phyloP scores from a whole-genome alignment of 2,888 invertebrate genomes.

The Brassicogethes aeneus region DNA sequence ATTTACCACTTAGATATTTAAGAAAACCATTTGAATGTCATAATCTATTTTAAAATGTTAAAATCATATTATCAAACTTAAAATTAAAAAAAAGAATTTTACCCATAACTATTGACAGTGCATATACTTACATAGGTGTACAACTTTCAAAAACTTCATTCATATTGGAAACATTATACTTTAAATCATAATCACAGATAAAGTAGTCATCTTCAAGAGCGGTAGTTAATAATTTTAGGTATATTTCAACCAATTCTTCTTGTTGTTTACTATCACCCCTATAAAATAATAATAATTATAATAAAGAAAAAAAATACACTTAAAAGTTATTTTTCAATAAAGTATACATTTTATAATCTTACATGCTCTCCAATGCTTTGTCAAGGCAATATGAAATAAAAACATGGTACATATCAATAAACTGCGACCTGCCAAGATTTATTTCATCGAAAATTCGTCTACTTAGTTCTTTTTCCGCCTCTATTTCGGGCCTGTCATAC shows the following conservation, averaged over 20 bases:
- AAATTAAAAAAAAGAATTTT: too few species aligned
- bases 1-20: too few species aligned
- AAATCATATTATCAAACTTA: too few species aligned
- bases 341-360: constrained; percentile 20
- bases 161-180: constrained; percentile 30
- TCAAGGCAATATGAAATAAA: constrained; percentile 32
- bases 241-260: constrained; percentile 31
- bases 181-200: constrained; percentile 36
- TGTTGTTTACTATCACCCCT: constrained; percentile 30
- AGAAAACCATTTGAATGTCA: too few species aligned
- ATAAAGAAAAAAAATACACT: too few species aligned
- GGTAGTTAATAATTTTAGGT: constrained; percentile 30
- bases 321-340: too few species aligned
- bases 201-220: constrained; percentile 37
- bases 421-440: constrained; percentile 29
- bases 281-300: constrained; percentile 12
- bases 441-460: constrained; percentile 28
- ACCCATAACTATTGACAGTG: too few species aligned
- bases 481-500: constrained; percentile 23
- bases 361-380: constrained; percentile 31
- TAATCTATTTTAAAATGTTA: too few species aligned
- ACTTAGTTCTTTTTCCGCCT: constrained; percentile 21
- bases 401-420: constrained; percentile 31
- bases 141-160: constrained; percentile 33
- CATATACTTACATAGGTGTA: constrained; percentile 31